Conservation (phyloP, 2,888 invertebrate genomes). For the Chaetoderma sp. region DNA sequence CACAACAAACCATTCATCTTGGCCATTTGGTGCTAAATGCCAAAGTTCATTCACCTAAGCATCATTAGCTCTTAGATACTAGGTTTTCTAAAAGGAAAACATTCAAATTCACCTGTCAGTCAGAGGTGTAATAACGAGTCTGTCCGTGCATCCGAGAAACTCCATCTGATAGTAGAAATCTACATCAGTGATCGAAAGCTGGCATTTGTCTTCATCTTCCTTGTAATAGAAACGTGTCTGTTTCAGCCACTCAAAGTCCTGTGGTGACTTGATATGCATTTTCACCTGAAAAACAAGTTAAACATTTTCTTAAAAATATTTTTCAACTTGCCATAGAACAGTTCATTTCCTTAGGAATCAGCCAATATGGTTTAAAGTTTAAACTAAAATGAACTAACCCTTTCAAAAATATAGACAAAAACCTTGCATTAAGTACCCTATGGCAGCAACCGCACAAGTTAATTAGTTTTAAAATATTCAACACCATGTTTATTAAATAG, state of each 20-base stretch:
- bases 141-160: constrained; percentile 94
- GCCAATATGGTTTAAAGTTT: neutral
- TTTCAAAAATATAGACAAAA: too few species aligned
- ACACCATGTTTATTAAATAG: too few species aligned
- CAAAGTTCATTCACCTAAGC: too few species aligned
- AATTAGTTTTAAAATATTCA: too few species aligned
- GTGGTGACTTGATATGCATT: constrained; percentile 87
- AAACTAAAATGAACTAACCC: too few species aligned
- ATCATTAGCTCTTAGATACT: too few species aligned
- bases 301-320: too few species aligned
- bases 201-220: constrained; percentile 92
- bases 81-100: neutral
- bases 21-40: too few species aligned
- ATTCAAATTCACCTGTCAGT: constrained; percentile 83
- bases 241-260: constrained; percentile 97
- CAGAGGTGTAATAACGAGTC: constrained; percentile 94
- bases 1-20: too few species aligned
- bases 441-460: too few species aligned
- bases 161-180: constrained; percentile 96
- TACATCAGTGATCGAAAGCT: constrained; percentile 94
- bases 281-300: constrained; percentile 76
- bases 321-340: neutral
- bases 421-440: too few species aligned
- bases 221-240: constrained; percentile 97
- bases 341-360: neutral